phyloP scores from a whole-genome alignment of 2,888 invertebrate genomes.

The Sinotaia quadrata region DNA sequence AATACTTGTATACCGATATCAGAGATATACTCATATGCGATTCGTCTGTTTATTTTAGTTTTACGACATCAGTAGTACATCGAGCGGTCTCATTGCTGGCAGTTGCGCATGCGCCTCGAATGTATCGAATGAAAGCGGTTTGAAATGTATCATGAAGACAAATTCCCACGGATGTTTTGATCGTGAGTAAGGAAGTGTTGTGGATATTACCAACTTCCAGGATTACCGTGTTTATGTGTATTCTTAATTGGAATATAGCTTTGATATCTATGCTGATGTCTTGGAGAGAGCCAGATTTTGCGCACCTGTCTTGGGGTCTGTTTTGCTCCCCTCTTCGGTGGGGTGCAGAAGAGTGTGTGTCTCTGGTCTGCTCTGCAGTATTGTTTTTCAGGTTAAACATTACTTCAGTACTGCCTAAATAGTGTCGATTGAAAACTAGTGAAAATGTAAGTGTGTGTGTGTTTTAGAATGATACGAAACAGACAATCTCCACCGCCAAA shows the following conservation, averaged over 20 bases:
- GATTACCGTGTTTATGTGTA: slow-evolving; percentile 12
- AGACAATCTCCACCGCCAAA: slow-evolving; percentile 46
- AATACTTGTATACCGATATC: too few species aligned
- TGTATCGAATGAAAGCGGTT: slow-evolving; percentile 46
- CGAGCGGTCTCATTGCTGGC: slow-evolving; percentile 19
- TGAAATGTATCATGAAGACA: slow-evolving; percentile 37
- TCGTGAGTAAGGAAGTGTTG: slow-evolving; percentile 22
- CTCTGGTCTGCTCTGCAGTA: slow-evolving; percentile 12
- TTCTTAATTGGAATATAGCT: not conserved
- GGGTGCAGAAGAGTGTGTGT: slow-evolving; percentile 23
- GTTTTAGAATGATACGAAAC: slow-evolving; percentile 45
- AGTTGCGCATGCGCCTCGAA: slow-evolving; percentile 40
- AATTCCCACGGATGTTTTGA: slow-evolving; percentile 41
- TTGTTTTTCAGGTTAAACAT: slow-evolving; percentile 15
- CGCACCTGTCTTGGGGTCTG: slow-evolving; percentile 26
- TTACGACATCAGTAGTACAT: slow-evolving; percentile 25
- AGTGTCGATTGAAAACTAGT: too few species aligned
- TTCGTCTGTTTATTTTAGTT: not conserved
- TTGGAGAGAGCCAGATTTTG: slow-evolving; percentile 9
- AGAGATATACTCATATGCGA: not conserved
- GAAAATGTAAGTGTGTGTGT: slow-evolving; percentile 29
- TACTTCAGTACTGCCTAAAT: too few species aligned
- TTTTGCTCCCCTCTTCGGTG: slow-evolving; percentile 15
- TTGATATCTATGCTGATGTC: slow-evolving; percentile 22
- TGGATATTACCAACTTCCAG: slow-evolving; percentile 10